These are phyloP conservation scores for Strigamia crassipes DNA, from an alignment of 2,888 invertebrate species.

Conservation along the genomic window DNA sequence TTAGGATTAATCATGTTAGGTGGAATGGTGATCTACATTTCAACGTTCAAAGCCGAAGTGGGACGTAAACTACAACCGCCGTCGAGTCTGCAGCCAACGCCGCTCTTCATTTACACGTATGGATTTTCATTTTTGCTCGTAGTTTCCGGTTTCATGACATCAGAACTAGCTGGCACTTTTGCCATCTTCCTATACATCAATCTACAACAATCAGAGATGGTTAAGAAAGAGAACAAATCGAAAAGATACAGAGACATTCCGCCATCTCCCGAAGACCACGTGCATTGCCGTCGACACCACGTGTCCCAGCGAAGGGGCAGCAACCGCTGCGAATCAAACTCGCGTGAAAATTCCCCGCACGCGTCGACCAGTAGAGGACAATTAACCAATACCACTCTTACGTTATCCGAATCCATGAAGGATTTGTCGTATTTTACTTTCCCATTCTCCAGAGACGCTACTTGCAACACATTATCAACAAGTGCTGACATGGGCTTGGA, in stretches of 20 bases:
- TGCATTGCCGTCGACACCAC: constrained; percentile 51
- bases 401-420: constrained; percentile 54
- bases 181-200: constrained; percentile 86
- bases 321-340: constrained; percentile 33
- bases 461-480: constrained; percentile 53
- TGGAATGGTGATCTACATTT: constrained; percentile 90
- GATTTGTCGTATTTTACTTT: constrained; percentile 53
- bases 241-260: constrained; percentile 36
- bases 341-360: constrained; percentile 49
- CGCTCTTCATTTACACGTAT: constrained; percentile 82
- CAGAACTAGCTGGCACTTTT: constrained; percentile 82
- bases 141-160: constrained; percentile 80
- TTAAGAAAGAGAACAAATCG: constrained; percentile 45
- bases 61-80: constrained; percentile 82
- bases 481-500: constrained; percentile 53
- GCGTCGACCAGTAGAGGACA: constrained; percentile 46
- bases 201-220: constrained; percentile 63
- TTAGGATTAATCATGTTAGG: constrained; percentile 86
- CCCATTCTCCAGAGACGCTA: constrained; percentile 51
- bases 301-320: constrained; percentile 49
- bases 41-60: constrained; percentile 87
- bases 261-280: constrained; percentile 48
- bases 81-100: constrained; percentile 72
- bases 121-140: constrained; percentile 87
- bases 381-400: constrained; percentile 43